phyloP scores from a whole-genome alignment of 2,113 vertebrate genomes.

The Numida meleagris region DNA sequence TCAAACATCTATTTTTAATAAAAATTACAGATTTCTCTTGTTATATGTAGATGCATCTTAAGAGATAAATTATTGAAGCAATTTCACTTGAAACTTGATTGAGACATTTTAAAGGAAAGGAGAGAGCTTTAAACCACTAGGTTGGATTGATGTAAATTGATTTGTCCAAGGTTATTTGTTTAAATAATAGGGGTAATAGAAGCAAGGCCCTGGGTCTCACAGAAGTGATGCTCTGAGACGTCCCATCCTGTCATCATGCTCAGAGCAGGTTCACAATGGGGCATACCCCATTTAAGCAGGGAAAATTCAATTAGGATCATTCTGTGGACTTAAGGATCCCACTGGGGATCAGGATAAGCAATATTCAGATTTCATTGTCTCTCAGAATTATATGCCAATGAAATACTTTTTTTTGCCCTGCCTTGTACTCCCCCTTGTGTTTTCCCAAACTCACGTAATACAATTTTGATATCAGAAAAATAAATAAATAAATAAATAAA shows the following conservation, averaged over 20 bases:
- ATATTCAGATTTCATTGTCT: conserved; percentile 88
- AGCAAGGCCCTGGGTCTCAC: conserved; percentile 81
- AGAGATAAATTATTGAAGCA: conserved; percentile 39
- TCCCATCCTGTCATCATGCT: conserved; percentile 85
- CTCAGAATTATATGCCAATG: conserved; percentile 79
- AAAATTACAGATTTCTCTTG: conserved; percentile 8
- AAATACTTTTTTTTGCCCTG: conserved; percentile 60
- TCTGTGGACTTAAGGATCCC: conserved; percentile 84
- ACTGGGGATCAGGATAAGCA: conserved; percentile 73
- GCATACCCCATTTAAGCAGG: conserved; percentile 90
- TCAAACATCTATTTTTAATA: conserved; percentile 6
- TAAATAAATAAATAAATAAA: not conserved
- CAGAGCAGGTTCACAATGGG: conserved; percentile 89
- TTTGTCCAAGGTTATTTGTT: conserved; percentile 87
- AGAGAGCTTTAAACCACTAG: conserved; percentile 75
- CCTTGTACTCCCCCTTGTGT: conserved; percentile 56
- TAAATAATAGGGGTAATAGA: conserved; percentile 90
- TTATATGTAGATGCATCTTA: conserved; percentile 10
- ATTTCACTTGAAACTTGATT: conserved; percentile 71
- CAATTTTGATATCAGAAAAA: not conserved
- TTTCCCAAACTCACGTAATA: not conserved
- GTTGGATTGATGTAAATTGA: conserved; percentile 81
- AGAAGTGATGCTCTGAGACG: conserved; percentile 81
- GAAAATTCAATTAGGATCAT: conserved; percentile 93
- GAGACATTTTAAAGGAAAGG: conserved; percentile 66